Percentiles rank a stretch among this genome's conserved stretches.
Evolutionary conservation across 2,113 vertebrate species (phyloP).

Genomic region (Oxyura jamaicensis): DNA sequence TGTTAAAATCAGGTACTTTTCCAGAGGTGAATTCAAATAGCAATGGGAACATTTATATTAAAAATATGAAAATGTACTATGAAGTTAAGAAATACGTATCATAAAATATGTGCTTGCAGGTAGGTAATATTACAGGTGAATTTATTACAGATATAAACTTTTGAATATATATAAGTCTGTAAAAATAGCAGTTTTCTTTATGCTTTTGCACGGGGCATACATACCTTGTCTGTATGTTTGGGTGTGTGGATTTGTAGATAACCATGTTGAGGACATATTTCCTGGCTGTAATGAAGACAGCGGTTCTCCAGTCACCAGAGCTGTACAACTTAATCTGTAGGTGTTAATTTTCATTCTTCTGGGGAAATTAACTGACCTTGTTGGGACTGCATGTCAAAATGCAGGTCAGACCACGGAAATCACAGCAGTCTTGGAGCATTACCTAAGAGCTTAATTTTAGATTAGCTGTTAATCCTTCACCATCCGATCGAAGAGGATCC

Average conservation of each 20-base stretch:
- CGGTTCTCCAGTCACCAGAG: neutral
- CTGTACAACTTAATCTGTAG: neutral
- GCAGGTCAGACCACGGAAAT: neutral
- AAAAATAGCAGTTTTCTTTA: neutral
- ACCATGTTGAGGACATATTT: neutral
- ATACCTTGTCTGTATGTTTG: neutral
- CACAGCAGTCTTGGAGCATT: neutral
- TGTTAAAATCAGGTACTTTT: neutral
- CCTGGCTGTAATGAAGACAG: neutral
- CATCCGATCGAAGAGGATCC: fast-evolving
- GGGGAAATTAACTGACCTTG: neutral
- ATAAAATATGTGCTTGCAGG: neutral
- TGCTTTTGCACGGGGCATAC: fast-evolving
- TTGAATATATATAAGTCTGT: neutral
- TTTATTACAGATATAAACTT: neutral
- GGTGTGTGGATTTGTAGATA: neutral
- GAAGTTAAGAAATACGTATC: neutral
- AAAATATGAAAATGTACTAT: neutral
- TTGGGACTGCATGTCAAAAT: neutral
- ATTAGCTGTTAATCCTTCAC: neutral
- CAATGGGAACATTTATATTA: neutral
- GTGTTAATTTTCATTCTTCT: neutral
- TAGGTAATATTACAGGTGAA: neutral
- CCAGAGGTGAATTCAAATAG: neutral
- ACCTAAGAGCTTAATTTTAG: neutral